Conservation (phyloP, 2,888 invertebrate species). For the Spodoptera picta region DNA sequence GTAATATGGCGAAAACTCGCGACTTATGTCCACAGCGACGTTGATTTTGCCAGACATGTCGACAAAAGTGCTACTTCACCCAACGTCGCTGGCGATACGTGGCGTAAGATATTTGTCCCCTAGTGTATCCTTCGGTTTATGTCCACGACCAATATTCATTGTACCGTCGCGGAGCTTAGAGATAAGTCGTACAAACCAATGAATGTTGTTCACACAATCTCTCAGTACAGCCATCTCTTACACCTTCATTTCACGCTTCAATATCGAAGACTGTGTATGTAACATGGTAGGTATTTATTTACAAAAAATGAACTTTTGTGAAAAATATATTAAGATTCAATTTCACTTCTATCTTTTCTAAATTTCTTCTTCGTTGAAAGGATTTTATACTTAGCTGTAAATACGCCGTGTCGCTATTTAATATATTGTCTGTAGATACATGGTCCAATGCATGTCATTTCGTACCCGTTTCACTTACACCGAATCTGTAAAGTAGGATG, state of each 20-base stretch:
- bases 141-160: constrained; percentile 1
- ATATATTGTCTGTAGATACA: constrained; percentile 65
- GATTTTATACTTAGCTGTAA: constrained; percentile 68
- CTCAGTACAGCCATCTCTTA: constrained; percentile 4
- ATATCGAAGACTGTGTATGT: constrained; percentile 27
- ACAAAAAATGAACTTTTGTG: constrained; percentile 17
- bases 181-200: not conserved
- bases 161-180: not conserved
- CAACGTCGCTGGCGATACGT: no score
- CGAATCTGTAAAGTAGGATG: constrained; percentile 37
- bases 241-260: constrained; percentile 17
- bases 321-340: constrained; percentile 30
- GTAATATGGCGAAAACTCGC: no score
- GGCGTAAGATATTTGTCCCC: no score
- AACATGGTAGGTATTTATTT: constrained; percentile 10
- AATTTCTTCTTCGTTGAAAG: constrained; percentile 47
- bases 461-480: constrained; percentile 45
- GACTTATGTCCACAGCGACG: no score
- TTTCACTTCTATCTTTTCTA: constrained; percentile 30
- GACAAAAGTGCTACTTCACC: no score
- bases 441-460: constrained; percentile 67
- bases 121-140: no score
- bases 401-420: constrained; percentile 63
- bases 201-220: constrained; percentile 12
- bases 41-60: no score